These are phyloP conservation scores for Phataginus tetradactyla DNA, from an alignment of 2,797 vertebrate species.

Conservation along the genomic window DNA sequence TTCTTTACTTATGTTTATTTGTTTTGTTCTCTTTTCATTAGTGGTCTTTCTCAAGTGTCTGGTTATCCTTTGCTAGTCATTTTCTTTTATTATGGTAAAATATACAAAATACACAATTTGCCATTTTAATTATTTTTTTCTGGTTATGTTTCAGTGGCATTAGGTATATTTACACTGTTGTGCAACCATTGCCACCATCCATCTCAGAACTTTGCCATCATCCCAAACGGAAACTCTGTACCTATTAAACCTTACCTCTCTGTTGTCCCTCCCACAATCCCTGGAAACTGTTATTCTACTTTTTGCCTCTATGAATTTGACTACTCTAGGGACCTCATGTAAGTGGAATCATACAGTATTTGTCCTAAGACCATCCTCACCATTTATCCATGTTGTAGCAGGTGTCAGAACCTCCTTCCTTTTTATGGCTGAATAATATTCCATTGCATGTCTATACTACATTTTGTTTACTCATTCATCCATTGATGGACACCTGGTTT, in stretches of 20 bases:
- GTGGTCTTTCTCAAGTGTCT: not conserved
- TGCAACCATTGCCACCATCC: not conserved
- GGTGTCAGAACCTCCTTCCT: not conserved
- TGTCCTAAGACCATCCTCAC: not conserved
- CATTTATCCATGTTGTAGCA: not conserved
- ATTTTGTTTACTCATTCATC: not conserved
- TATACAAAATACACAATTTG: not conserved
- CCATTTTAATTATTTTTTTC: not conserved
- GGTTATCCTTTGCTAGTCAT: not conserved
- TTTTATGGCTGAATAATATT: not conserved
- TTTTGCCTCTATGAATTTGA: not conserved
- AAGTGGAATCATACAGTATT: not conserved
- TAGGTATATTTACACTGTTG: not conserved
- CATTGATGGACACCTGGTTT: not conserved
- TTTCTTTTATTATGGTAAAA: not conserved
- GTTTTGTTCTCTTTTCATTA: not conserved
- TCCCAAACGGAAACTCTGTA: not conserved
- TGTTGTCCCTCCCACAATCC: no score
- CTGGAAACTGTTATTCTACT: not conserved
- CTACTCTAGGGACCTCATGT: not conserved
- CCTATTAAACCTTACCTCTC: not conserved
- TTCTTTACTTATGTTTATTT: not conserved
- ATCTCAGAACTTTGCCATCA: not conserved
- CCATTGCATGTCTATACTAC: no score
- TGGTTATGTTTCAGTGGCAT: not conserved